Percentiles rank a stretch among this genome's conserved stretches.
Conservation (phyloP, 2,888 invertebrate species). For the Polylopha cassiicola region DNA sequence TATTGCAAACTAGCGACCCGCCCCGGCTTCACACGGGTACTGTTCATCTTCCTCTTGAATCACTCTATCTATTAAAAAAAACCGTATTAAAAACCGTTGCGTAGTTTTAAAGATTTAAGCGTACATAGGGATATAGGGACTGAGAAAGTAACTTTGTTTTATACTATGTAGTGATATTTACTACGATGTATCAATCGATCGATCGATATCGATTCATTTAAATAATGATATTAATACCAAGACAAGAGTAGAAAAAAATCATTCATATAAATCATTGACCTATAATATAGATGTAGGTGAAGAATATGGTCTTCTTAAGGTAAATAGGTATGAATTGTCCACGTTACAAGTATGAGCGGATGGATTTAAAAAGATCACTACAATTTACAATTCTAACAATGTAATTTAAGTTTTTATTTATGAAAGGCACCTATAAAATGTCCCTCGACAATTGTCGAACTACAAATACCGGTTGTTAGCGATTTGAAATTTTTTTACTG, state of each 20-base stretch:
- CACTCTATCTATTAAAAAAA: too few relatives aligned
- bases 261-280: slow-evolving; percentile 1
- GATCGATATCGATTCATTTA: too few relatives aligned
- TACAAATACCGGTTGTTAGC: slow-evolving; percentile 49
- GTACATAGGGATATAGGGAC: too few relatives aligned
- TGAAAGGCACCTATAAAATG: slow-evolving; percentile 75
- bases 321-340: slow-evolving; percentile 37
- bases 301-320: slow-evolving; percentile 26
- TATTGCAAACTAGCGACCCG: too few relatives aligned
- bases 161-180: too few relatives aligned
- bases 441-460: slow-evolving; percentile 61
- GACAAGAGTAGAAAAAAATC: slow-evolving; percentile 13
- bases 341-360: slow-evolving; percentile 57
- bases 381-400: slow-evolving; percentile 61
- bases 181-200: too few relatives aligned
- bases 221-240: slow-evolving; percentile 6
- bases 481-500: slow-evolving; percentile 36
- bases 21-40: too few relatives aligned
- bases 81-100: too few relatives aligned
- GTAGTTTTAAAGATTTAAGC: too few relatives aligned
- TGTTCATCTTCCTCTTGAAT: too few relatives aligned
- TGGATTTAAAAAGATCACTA: slow-evolving; percentile 68
- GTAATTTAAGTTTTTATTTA: slow-evolving; percentile 42
- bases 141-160: too few relatives aligned
- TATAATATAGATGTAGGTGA: too few relatives aligned